These are phyloP conservation scores for Myioborus miniatus DNA, from an alignment of 2,797 vertebrate genomes.

Conservation along the genomic window DNA sequence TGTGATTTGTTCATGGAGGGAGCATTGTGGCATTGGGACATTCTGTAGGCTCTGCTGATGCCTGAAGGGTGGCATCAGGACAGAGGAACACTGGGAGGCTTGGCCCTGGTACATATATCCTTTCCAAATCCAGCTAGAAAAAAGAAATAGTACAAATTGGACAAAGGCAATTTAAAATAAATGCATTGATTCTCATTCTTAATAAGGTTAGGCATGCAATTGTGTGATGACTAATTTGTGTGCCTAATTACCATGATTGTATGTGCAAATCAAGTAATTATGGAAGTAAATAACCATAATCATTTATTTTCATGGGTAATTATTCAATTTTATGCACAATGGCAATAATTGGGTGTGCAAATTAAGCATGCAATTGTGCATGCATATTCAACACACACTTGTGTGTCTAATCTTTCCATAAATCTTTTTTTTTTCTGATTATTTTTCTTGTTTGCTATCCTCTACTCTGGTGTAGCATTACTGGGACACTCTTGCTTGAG, in stretches of 20 bases:
- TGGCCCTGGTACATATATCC: not conserved
- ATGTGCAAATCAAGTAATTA: slow-evolving; percentile 75
- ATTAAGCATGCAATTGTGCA: slow-evolving; percentile 75
- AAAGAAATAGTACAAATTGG: slow-evolving; percentile 21
- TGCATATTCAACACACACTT: slow-evolving; percentile 72
- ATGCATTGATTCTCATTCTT: slow-evolving; percentile 66
- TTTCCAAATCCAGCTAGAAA: not conserved
- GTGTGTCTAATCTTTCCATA: slow-evolving; percentile 65
- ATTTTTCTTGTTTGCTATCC: not conserved
- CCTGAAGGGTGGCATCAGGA: not conserved
- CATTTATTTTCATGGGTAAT: slow-evolving; percentile 73
- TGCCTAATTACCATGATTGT: slow-evolving; percentile 74
- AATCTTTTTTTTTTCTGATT: not conserved
- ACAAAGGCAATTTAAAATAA: slow-evolving; percentile 63
- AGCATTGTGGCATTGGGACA: not conserved
- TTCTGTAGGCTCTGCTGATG: not conserved
- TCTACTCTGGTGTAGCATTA: not conserved
- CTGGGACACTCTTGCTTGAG: not conserved
- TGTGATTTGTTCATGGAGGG: fast-evolving
- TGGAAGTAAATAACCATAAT: slow-evolving; percentile 74
- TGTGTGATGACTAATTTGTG: slow-evolving; percentile 75
- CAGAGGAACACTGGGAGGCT: not conserved
- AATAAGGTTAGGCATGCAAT: slow-evolving; percentile 74
- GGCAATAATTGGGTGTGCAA: slow-evolving; percentile 72
- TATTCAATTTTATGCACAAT: slow-evolving; percentile 77